phyloP scores from a whole-genome alignment of 1,140 invertebrate genomes.

The Mercenaria mercenaria region DNA sequence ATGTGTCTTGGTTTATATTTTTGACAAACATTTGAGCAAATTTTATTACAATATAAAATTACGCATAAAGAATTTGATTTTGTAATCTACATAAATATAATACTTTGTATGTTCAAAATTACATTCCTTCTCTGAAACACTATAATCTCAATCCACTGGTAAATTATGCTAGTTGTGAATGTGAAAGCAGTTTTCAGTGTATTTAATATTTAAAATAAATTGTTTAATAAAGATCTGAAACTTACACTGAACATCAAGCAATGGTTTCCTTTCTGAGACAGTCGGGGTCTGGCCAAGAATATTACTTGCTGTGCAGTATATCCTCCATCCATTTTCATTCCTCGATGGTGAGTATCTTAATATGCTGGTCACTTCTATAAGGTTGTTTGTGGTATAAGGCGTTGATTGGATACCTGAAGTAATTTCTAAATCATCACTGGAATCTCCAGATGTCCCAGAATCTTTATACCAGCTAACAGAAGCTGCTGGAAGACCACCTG shows the following conservation, averaged over 20 bases:
- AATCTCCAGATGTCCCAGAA: background rate
- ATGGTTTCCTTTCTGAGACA: background rate
- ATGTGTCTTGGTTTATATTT: no score
- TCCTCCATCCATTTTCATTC: background rate
- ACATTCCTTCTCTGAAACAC: no score
- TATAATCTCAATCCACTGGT: no score
- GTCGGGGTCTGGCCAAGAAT: background rate
- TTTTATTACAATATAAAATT: no score
- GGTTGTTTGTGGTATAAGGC: background rate
- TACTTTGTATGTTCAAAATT: no score
- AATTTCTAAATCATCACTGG: background rate
- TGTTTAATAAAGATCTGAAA: no score
- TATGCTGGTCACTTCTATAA: background rate
- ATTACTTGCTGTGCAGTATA: background rate
- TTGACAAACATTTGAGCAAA: no score
- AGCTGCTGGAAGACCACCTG: background rate
- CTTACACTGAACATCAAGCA: background rate
- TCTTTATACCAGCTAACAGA: constrained; percentile 4
- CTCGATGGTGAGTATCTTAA: background rate
- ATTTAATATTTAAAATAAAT: no score
- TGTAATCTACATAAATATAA: no score
- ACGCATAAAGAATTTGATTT: no score
- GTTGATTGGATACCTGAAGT: background rate
- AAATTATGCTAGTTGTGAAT: no score
- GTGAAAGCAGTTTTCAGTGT: no score